A percentile compares a stretch with the other conserved stretches of the same genome.
These are phyloP conservation scores for Cheilosia urbana DNA, from an alignment of 2,888 invertebrate species.

Conservation along the genomic window DNA sequence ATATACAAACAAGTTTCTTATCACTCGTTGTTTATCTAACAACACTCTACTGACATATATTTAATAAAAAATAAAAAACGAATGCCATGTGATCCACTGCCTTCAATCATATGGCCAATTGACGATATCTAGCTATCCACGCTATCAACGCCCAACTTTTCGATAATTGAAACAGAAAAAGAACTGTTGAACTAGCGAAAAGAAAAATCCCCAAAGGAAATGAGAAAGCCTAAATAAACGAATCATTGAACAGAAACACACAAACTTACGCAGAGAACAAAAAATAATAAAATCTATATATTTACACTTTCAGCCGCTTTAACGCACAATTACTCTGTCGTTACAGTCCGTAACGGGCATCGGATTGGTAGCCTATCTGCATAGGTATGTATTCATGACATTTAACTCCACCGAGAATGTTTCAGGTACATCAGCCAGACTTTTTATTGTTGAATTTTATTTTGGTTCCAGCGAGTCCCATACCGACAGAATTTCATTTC, in stretches of 20 bases:
- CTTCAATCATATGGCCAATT: conserved; percentile 5
- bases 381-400: too few relatives aligned
- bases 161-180: neutral
- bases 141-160: too few relatives aligned
- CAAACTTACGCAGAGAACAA: neutral
- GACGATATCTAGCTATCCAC: neutral
- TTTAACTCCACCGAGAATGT: too few relatives aligned
- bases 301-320: neutral
- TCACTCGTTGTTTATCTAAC: neutral
- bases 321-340: conserved; percentile 9
- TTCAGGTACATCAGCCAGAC: too few relatives aligned
- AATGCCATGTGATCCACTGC: neutral
- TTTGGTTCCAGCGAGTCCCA: neutral
- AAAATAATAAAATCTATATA: conserved; percentile 1
- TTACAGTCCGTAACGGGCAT: conserved; percentile 7
- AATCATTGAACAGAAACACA: neutral
- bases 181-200: neutral
- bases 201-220: neutral
- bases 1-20: too few relatives aligned
- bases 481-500: neutral
- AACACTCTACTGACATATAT: neutral
- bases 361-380: neutral
- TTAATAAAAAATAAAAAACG: neutral
- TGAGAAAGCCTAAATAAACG: neutral
- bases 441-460: neutral